Conservation (phyloP, 2,888 invertebrate genomes). For the Tineola bisselliella region DNA sequence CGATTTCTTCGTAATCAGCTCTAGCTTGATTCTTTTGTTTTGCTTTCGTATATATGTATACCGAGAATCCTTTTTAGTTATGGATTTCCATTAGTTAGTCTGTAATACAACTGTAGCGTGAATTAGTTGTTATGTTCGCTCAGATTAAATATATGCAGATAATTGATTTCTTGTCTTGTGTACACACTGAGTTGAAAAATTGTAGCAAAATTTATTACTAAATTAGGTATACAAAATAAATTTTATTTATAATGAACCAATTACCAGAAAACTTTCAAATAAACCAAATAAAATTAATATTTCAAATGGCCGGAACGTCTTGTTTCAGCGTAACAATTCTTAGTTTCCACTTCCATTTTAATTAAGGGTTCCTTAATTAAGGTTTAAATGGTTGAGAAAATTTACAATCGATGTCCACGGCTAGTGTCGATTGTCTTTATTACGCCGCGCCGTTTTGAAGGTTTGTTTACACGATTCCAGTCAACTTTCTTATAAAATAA, state of each 20-base stretch:
- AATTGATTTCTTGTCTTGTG: too few relatives aligned
- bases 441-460: neutral
- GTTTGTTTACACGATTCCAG: neutral
- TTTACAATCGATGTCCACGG: constrained; percentile 28
- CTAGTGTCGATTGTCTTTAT: constrained; percentile 33
- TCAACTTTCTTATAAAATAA: too few relatives aligned
- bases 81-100: too few relatives aligned
- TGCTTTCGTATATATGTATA: neutral
- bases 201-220: too few relatives aligned
- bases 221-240: neutral
- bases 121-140: too few relatives aligned
- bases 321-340: neutral
- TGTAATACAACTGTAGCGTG: too few relatives aligned
- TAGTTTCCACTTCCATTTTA: constrained; percentile 9
- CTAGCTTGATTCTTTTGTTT: neutral
- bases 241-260: neutral
- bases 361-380: constrained; percentile 13
- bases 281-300: constrained; percentile 3
- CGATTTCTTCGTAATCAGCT: neutral
- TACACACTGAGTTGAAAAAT: too few relatives aligned
- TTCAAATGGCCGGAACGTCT: neutral
- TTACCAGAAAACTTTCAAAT: neutral
- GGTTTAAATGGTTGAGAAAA: constrained; percentile 18
- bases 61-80: too few relatives aligned
- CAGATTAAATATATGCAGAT: too few relatives aligned